phyloP scores from a whole-genome alignment of 1,140 invertebrate genomes.

The Heliconius melpomene region DNA sequence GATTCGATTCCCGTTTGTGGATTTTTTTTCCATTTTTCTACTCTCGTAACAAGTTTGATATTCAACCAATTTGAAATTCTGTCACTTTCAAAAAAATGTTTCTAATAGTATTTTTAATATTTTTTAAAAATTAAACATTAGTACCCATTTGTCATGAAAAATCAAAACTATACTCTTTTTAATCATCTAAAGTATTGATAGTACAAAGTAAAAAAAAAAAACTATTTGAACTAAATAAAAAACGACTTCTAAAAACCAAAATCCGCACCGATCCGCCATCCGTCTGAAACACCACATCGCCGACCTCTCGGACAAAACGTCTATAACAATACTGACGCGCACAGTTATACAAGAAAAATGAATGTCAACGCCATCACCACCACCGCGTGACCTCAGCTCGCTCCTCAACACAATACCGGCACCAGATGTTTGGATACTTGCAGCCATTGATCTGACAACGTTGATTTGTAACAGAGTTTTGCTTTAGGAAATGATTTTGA shows the following conservation, averaged over 20 bases:
- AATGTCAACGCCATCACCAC: conserved; percentile 49
- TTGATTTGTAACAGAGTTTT: conserved; percentile 1
- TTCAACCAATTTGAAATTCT: no score
- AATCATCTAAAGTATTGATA: no score
- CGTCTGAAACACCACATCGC: conserved; percentile 31
- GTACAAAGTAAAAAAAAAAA: no score
- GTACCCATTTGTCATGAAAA: no score
- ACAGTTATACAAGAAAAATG: conserved; percentile 69
- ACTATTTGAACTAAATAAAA: no score
- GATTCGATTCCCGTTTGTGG: no score
- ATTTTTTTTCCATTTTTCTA: no score
- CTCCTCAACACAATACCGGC: conserved; percentile 42
- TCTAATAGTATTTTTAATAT: no score
- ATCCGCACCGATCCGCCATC: not conserved
- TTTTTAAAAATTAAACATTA: no score
- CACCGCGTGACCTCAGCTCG: conserved; percentile 47
- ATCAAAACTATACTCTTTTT: no score
- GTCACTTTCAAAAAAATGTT: no score
- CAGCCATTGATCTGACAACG: conserved; percentile 14
- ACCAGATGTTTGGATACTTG: conserved; percentile 41
- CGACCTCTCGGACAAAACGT: conserved; percentile 42
- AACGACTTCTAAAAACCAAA: not conserved
- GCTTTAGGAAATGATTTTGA: not conserved
- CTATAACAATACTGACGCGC: conserved; percentile 52
- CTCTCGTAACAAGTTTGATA: no score